Percentiles rank a stretch among this genome's conserved stretches.
Evolutionary conservation across 2,113 vertebrate genomes (phyloP).

Genomic region (Gopherus flavomarginatus): DNA sequence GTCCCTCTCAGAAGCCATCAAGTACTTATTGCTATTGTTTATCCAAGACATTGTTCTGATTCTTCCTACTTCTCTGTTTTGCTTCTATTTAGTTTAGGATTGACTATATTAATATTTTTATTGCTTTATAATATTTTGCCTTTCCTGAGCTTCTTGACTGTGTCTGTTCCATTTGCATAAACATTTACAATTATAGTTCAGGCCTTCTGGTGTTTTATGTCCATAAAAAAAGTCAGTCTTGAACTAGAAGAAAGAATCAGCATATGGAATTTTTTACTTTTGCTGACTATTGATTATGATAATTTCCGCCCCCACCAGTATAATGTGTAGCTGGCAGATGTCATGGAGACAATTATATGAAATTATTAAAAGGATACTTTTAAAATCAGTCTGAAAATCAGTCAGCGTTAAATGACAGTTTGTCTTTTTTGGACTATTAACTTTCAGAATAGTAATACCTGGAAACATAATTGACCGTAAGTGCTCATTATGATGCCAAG

Average conservation of each 20-base stretch:
- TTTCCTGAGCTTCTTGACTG: neutral
- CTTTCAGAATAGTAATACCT: conserved; percentile 25
- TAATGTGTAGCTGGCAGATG: neutral
- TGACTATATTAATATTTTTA: neutral
- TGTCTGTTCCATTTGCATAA: neutral
- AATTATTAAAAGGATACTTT: conserved; percentile 29
- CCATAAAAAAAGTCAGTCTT: neutral
- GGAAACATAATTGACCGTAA: neutral
- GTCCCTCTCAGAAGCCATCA: neutral
- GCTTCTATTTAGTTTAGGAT: neutral
- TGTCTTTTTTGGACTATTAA: neutral
- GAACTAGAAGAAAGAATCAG: conserved; percentile 4
- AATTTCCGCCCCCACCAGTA: neutral
- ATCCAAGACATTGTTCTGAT: neutral
- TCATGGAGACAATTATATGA: neutral
- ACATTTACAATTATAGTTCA: neutral
- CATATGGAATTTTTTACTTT: neutral
- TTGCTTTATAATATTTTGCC: neutral
- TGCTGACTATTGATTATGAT: neutral
- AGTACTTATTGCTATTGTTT: neutral
- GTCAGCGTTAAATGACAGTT: neutral
- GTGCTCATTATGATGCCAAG: conserved; percentile 34
- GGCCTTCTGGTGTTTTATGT: conserved; percentile 27
- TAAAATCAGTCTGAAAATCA: neutral
- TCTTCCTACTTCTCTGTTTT: neutral